Evolutionary conservation across 1,140 invertebrate species (phyloP).

Genomic region (Propsilocerus akamusi): DNA sequence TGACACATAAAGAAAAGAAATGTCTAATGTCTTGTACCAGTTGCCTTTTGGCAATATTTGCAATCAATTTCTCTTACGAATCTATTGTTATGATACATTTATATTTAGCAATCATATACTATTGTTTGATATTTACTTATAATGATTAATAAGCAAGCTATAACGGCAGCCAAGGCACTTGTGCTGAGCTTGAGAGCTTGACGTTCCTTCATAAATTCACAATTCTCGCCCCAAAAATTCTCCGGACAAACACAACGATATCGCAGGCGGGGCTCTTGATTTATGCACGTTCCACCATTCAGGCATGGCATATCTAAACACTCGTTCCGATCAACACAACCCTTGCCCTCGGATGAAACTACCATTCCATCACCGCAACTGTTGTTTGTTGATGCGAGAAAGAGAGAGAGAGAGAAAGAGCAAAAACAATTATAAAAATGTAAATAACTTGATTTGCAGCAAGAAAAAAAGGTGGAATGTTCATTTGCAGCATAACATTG

Average conservation of each 20-base stretch:
- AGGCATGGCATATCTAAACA: constrained; percentile 38
- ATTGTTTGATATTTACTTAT: constrained; percentile 38
- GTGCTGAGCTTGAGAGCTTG: constrained; percentile 38
- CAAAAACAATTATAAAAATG: no score
- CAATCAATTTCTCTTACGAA: no score
- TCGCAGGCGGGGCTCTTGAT: constrained; percentile 30
- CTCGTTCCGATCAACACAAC: constrained; percentile 39
- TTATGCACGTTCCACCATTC: constrained; percentile 37
- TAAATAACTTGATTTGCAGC: no score
- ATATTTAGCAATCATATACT: no score
- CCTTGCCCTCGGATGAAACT: constrained; percentile 33
- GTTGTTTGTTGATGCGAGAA: constrained; percentile 9
- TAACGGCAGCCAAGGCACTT: constrained; percentile 38
- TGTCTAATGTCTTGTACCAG: no score
- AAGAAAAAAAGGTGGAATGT: no score
- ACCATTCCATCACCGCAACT: constrained; percentile 38
- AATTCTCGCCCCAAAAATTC: constrained; percentile 43
- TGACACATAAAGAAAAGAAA: no score
- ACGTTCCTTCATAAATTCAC: constrained; percentile 38
- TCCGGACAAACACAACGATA: constrained; percentile 35
- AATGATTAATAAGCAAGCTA: constrained; percentile 40
- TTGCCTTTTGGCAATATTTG: no score
- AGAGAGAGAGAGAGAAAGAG: constrained; percentile 15
- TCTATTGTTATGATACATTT: no score
- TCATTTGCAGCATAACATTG: no score